Evolutionary conservation across 2,888 invertebrate genomes (phyloP), one percentile per base, ranked within the genome.

Genomic region (Drosophila anceps): DNA sequence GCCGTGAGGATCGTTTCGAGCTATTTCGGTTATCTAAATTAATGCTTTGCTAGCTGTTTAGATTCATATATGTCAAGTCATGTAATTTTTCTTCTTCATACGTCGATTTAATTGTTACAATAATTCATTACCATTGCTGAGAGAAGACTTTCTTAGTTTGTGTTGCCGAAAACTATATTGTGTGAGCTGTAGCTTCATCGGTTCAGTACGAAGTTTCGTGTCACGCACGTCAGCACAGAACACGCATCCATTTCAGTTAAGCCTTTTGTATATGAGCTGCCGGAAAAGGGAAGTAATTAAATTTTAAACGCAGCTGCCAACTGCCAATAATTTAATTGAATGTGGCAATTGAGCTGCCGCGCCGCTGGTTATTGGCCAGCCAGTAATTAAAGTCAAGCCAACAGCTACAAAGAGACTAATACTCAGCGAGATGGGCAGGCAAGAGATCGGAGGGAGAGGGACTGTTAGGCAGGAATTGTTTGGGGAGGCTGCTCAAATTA

Each of bases 381-480:
- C 63, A 77, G 84, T 84, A 86, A 87, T 86, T 86, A 87, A 82
- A 85, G 85, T 53, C 81, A 68, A 73, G 69, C 60, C 20, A 65
- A 57, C 39, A 27, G 43, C 39, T 66, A 33, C 51, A 59, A 61
- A 35, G 43, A 12, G 35, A 39, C 27, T 59, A 31, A 50, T 13
- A 15, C 20, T 20, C 51, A n/a, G n/a, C 10, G 29, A 31, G 39
- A 4, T 44, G 44, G 8, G 24, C 4, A 13, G 31, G 13, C n/a
- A 20, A 20, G 15, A 10, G 50, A 12, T 0, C 12, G 15, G 0
- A 6, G 10, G 1, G 13, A 1, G 8, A 4, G 29, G 9, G 7
- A 20, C 4, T 24, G 9, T 9, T n/a, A 5, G 39, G 53, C 20
- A 0, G 15, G 29, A 20, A 15, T 57, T 57, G 41, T 20, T 41